Percentiles rank a stretch among this genome's conserved stretches.
These are phyloP conservation scores for Palythoa caribaeorum DNA, from an alignment of 92 coral and sea anemone species.

Conservation along the genomic window DNA sequence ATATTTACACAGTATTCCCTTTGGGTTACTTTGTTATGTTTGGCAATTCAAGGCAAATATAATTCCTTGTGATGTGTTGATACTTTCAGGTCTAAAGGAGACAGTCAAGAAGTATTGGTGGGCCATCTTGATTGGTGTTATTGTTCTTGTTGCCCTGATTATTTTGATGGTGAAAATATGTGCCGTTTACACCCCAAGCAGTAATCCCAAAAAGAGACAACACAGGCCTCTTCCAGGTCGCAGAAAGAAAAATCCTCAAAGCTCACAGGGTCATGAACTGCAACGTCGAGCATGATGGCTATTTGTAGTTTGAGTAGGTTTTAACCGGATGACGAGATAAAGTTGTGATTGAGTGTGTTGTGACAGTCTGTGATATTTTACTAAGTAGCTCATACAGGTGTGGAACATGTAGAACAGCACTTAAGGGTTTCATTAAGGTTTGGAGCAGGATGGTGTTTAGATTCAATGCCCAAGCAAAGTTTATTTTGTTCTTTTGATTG, in stretches of 20 bases:
- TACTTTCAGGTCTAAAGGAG: slow-evolving; percentile 82
- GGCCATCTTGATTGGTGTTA: slow-evolving; percentile 88
- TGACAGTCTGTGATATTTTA: neutral
- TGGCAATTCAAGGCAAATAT: neutral
- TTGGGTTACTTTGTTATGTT: too few species aligned
- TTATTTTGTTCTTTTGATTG: too few species aligned
- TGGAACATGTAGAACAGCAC: too few species aligned
- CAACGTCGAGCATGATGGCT: slow-evolving; percentile 36
- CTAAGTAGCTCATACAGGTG: too few species aligned
- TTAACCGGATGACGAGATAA: neutral
- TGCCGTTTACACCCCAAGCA: slow-evolving; percentile 86
- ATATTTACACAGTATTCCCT: too few species aligned
- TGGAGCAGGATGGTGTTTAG: too few species aligned
- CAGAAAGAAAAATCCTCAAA: slow-evolving; percentile 62
- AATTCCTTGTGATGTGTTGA: neutral
- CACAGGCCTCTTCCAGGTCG: slow-evolving; percentile 82
- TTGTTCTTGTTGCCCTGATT: slow-evolving; percentile 72
- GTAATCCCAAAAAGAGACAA: slow-evolving; percentile 80
- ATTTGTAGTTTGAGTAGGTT: neutral
- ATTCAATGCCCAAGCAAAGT: too few species aligned
- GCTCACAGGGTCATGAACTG: slow-evolving; percentile 30
- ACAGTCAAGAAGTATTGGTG: slow-evolving; percentile 92
- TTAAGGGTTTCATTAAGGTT: too few species aligned
- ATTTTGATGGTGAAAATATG: slow-evolving; percentile 73
- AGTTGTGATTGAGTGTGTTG: neutral